A percentile compares a stretch with the other conserved stretches of the same genome.
Conservation (phyloP, 2,797 vertebrate genomes). For the Lepilemur septentrionalis region DNA sequence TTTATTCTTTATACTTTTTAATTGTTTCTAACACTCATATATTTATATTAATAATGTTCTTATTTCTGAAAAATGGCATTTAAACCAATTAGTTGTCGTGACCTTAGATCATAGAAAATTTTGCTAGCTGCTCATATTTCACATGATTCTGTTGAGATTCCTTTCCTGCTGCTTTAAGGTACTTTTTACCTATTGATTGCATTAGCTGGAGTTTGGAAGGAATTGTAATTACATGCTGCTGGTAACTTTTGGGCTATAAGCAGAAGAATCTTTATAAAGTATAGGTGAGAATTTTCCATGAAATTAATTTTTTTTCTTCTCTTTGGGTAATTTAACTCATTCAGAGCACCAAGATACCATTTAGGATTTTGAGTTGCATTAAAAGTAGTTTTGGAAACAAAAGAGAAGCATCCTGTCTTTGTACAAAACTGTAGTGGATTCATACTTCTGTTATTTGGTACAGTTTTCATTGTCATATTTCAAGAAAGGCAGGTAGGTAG, state of each 20-base stretch:
- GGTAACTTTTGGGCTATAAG: background rate
- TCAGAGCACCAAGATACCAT: background rate
- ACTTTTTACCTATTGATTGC: background rate
- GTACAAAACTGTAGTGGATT: background rate
- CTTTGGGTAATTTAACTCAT: background rate
- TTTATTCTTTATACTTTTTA: background rate
- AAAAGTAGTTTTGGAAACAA: background rate
- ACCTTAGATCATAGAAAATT: background rate
- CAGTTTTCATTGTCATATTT: background rate
- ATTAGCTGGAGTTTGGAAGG: background rate
- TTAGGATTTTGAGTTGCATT: background rate
- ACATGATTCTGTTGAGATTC: background rate
- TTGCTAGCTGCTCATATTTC: background rate
- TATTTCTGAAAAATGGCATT: constrained; percentile 22
- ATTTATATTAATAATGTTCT: background rate
- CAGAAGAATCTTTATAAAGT: background rate
- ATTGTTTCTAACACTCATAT: background rate
- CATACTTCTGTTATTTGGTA: background rate
- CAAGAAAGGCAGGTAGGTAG: background rate
- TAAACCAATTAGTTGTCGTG: background rate
- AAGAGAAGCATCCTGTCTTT: background rate
- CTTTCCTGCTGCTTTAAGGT: background rate
- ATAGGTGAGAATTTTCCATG: background rate
- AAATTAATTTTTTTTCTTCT: background rate
- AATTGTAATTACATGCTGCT: background rate